These are phyloP conservation scores for Conus ventricosus DNA, from an alignment of 1,140 invertebrate species.

Conservation along the genomic window DNA sequence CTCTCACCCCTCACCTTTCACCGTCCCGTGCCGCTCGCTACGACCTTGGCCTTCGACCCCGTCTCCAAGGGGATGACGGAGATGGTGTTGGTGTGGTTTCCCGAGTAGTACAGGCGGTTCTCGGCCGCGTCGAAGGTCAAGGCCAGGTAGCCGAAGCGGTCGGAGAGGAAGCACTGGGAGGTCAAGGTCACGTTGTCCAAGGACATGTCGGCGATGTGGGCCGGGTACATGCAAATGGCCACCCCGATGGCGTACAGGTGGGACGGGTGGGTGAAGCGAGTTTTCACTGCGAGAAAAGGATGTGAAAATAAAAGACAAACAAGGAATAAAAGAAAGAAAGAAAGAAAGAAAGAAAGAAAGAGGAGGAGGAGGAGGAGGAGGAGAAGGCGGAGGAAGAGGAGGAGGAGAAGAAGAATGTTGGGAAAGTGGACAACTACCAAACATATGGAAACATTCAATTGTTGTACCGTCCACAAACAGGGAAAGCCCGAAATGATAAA, in stretches of 20 bases:
- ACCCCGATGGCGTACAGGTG: conserved; percentile 64
- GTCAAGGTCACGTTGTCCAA: conserved; percentile 59
- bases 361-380: no score
- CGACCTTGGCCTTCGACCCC: conserved; percentile 50
- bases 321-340: no score
- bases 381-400: no score
- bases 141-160: conserved; percentile 54
- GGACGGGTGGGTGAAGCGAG: conserved; percentile 54
- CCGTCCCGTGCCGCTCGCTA: conserved; percentile 55
- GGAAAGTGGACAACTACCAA: no score
- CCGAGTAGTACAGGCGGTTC: conserved; percentile 60
- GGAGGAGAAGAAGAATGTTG: no score
- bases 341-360: no score
- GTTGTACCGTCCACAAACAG: no score
- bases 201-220: conserved; percentile 64
- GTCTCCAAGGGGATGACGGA: conserved; percentile 52
- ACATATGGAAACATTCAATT: no score
- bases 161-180: conserved; percentile 62
- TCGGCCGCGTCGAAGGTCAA: conserved; percentile 55
- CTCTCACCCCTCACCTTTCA: conserved; percentile 52
- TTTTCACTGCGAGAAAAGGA: conserved; percentile 35
- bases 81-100: conserved; percentile 61
- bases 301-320: no score
- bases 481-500: no score
- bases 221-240: conserved; percentile 65